Evolutionary conservation across 2,888 invertebrate genomes (phyloP).

Genomic region (Phortica magna): DNA sequence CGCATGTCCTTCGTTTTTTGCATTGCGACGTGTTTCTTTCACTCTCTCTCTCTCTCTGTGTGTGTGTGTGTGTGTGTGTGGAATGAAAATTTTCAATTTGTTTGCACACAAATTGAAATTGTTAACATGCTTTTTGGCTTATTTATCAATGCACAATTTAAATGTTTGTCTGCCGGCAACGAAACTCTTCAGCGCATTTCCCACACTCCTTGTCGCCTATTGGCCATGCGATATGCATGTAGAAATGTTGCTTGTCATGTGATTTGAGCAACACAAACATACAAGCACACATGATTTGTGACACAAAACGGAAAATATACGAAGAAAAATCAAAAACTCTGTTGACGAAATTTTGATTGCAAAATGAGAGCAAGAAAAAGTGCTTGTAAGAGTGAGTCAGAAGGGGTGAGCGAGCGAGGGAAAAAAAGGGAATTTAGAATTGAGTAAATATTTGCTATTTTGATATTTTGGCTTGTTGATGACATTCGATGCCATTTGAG

Average conservation of each 20-base stretch:
- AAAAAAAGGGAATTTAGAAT: too few relatives aligned
- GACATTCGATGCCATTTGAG: background rate
- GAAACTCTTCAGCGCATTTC: background rate
- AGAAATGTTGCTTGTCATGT: conserved; percentile 21
- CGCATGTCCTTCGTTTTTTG: background rate
- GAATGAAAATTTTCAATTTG: conserved; percentile 20
- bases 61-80: background rate
- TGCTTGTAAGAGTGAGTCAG: background rate
- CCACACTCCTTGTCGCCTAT: background rate
- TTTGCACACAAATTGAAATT: conserved; percentile 7
- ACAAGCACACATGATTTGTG: conserved; percentile 15
- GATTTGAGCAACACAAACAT: background rate
- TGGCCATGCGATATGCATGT: background rate
- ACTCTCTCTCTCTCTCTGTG: background rate
- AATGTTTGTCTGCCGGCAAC: conserved; percentile 2
- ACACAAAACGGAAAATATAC: background rate
- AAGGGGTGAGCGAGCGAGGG: background rate
- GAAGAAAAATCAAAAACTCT: background rate
- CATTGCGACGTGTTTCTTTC: background rate
- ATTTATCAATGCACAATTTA: conserved; percentile 26
- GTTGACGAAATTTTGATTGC: background rate
- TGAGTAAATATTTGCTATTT: background rate
- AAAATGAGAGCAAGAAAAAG: background rate
- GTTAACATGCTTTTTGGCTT: conserved; percentile 22
- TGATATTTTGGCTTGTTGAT: conserved; percentile 3